Conservation (phyloP, 64 coral and sea anemone species). For the Exaiptasia diaphana region DNA sequence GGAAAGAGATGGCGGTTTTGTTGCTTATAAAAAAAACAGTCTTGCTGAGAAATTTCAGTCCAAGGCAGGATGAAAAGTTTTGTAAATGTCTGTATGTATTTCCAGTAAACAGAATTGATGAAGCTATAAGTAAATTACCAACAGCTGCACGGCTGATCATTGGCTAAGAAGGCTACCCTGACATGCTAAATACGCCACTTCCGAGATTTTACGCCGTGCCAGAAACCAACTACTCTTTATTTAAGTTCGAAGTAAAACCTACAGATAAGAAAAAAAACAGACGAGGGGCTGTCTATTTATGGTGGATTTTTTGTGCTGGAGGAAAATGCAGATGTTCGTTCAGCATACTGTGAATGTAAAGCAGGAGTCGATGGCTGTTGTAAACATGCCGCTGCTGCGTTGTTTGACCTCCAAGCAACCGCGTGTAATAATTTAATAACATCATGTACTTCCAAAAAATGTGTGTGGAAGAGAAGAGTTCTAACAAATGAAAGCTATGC, state of each 20-base stretch:
- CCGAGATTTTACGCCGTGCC: slow-evolving; percentile 7
- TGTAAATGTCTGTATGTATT: slow-evolving; percentile 21
- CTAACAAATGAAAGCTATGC: not conserved
- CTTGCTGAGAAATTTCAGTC: slow-evolving; percentile 29
- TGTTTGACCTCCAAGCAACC: slow-evolving; percentile 14
- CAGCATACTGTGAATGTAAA: slow-evolving; percentile 38
- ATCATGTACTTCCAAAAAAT: not conserved
- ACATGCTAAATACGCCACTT: too few relatives aligned
- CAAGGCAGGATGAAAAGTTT: slow-evolving; percentile 26
- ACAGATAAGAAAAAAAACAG: slow-evolving; percentile 40
- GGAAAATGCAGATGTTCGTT: slow-evolving; percentile 9
- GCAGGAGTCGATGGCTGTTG: slow-evolving; percentile 33
- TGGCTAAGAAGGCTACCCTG: slow-evolving; percentile 45
- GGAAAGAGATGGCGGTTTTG: slow-evolving; percentile 41
- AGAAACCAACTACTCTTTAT: not conserved
- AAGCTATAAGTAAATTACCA: slow-evolving; percentile 35
- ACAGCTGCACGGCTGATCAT: slow-evolving; percentile 12
- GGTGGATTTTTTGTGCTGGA: slow-evolving; percentile 29
- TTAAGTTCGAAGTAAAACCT: slow-evolving; percentile 15
- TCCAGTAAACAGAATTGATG: slow-evolving; percentile 55
- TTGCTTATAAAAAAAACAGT: slow-evolving; percentile 19
- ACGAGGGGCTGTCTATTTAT: slow-evolving; percentile 6
- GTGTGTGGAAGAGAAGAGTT: not conserved
- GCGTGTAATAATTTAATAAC: not conserved
- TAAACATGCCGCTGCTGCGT: not conserved